A percentile compares a stretch with the other conserved stretches of the same genome.
These are phyloP conservation scores for Blennius ocellaris DNA, from an alignment of 2,113 vertebrate genomes.

Conservation along the genomic window DNA sequence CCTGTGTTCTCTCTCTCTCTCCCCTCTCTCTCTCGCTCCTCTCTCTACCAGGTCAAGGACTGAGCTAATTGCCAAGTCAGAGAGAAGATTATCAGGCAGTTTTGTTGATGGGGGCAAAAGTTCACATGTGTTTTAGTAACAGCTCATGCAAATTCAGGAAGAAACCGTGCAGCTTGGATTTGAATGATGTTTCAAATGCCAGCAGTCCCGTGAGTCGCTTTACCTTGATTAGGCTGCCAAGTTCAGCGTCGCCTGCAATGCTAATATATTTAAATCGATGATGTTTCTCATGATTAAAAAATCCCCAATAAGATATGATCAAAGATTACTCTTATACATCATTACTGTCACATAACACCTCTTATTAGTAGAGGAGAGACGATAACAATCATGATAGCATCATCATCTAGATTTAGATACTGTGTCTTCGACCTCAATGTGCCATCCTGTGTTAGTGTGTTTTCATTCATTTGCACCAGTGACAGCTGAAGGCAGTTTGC, in stretches of 20 bases:
- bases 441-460: too few relatives aligned
- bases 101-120: conserved; percentile 63
- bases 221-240: conserved; percentile 4
- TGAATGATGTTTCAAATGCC: conserved; percentile 5
- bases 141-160: conserved; percentile 37
- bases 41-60: conserved; percentile 65
- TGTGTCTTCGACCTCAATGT: too few relatives aligned
- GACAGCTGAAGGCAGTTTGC: too few relatives aligned
- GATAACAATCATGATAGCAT: too few relatives aligned
- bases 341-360: too few relatives aligned
- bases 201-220: conserved; percentile 10
- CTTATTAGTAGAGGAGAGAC: too few relatives aligned
- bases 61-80: conserved; percentile 64
- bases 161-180: conserved; percentile 31
- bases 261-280: too few relatives aligned
- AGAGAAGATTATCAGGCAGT: conserved; percentile 62
- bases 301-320: too few relatives aligned
- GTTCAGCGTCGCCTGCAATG: background rate
- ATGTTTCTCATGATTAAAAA: too few relatives aligned
- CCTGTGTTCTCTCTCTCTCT: conserved; percentile 11
- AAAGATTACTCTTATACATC: too few relatives aligned
- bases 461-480: too few relatives aligned
- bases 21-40: conserved; percentile 1
- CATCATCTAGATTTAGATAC: too few relatives aligned
- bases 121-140: conserved; percentile 46